These are phyloP conservation scores for Xestia xanthographa DNA, from an alignment of 2,888 invertebrate genomes.

Conservation along the genomic window DNA sequence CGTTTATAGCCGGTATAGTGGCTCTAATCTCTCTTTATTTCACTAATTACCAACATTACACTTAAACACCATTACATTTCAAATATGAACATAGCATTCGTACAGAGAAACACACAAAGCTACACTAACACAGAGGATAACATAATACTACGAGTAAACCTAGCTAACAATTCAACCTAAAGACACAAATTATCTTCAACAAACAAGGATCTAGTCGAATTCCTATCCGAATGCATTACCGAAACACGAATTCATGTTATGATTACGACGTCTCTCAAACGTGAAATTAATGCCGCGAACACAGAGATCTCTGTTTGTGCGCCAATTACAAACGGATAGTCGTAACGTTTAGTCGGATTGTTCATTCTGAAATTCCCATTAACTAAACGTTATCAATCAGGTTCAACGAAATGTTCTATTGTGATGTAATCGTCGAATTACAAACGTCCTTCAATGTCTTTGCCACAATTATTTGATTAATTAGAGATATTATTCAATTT, in stretches of 20 bases:
- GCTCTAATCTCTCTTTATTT: neutral
- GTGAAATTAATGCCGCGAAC: slow-evolving; percentile 75
- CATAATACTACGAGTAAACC: slow-evolving; percentile 1
- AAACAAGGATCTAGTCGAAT: slow-evolving; percentile 55
- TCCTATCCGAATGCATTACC: slow-evolving; percentile 59
- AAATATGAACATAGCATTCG: neutral
- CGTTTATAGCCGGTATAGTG: too few species aligned
- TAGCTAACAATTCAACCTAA: slow-evolving; percentile 29
- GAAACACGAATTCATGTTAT: slow-evolving; percentile 70
- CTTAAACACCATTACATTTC: neutral
- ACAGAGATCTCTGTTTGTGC: slow-evolving; percentile 72
- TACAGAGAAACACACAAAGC: neutral
- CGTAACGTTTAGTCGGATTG: slow-evolving; percentile 73
- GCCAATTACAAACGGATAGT: slow-evolving; percentile 74
- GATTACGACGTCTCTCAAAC: slow-evolving; percentile 70
- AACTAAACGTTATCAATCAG: slow-evolving; percentile 68
- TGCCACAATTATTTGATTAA: slow-evolving; percentile 63
- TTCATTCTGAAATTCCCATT: slow-evolving; percentile 75
- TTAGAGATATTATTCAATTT: slow-evolving; percentile 62
- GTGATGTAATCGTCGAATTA: slow-evolving; percentile 63
- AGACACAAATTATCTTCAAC: slow-evolving; percentile 37
- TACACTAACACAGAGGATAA: slow-evolving; percentile 1
- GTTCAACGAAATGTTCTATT: slow-evolving; percentile 64
- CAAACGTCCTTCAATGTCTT: slow-evolving; percentile 63
- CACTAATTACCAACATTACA: neutral